Evolutionary conservation across 2,113 vertebrate genomes (phyloP).

Genomic region (Marmota monax): DNA sequence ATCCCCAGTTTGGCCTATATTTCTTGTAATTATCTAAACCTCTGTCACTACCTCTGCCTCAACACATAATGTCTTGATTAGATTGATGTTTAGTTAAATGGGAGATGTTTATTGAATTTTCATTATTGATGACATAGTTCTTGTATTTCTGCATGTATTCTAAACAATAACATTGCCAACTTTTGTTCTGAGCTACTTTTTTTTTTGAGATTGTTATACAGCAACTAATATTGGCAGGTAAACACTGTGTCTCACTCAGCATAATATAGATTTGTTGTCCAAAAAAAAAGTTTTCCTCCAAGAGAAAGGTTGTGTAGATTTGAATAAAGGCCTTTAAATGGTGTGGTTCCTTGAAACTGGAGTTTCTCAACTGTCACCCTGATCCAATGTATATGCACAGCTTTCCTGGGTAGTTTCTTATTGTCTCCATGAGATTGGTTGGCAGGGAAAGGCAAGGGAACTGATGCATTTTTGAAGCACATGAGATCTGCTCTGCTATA

Average conservation of each 20-base stretch:
- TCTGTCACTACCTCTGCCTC: background rate
- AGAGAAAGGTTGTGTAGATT: background rate
- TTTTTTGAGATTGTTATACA: background rate
- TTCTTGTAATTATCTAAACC: background rate
- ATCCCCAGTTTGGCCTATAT: background rate
- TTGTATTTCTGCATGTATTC: background rate
- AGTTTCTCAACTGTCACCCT: background rate
- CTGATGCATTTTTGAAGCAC: background rate
- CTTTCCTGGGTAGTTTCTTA: background rate
- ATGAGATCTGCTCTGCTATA: fast-evolving
- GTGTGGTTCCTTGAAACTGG: background rate
- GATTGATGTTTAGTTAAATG: background rate
- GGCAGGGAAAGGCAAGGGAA: background rate
- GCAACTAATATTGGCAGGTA: background rate
- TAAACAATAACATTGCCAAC: background rate
- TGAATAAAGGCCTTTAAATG: background rate
- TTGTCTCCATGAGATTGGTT: background rate
- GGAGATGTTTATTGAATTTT: background rate
- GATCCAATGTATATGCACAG: background rate
- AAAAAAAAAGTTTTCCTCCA: background rate
- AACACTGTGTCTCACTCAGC: background rate
- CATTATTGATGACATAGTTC: background rate
- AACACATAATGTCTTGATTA: background rate
- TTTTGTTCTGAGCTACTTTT: background rate
- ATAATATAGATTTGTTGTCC: background rate